phyloP scores from a whole-genome alignment of 2,113 vertebrate species.

The Recurvirostra avosetta region DNA sequence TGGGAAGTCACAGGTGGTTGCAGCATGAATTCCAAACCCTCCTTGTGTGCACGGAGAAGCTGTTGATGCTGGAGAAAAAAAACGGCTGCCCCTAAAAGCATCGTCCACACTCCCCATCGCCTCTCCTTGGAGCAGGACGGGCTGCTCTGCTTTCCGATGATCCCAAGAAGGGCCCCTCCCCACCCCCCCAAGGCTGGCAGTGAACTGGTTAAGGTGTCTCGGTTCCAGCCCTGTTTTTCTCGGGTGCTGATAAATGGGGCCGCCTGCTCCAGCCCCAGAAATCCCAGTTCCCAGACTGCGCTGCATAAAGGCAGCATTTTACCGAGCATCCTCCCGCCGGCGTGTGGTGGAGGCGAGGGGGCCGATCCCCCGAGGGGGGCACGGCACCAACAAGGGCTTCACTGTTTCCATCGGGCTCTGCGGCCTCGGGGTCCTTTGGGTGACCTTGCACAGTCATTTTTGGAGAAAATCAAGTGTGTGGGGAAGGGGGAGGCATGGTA shows the following conservation, averaged over 20 bases:
- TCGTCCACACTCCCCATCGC: rapidly evolving
- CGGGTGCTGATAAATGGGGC: not conserved
- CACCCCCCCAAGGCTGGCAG: not conserved
- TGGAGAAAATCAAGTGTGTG: not conserved
- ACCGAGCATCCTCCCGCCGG: rapidly evolving
- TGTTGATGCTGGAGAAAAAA: too few species aligned
- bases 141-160: rapidly evolving
- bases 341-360: not conserved
- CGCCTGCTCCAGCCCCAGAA: not conserved
- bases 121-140: rapidly evolving
- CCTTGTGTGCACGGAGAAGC: rapidly evolving
- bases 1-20: constrained; percentile 12
- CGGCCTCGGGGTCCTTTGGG: not conserved
- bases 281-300: not conserved
- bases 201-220: not conserved
- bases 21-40: not conserved
- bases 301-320: constrained; percentile 23
- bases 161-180: rapidly evolving
- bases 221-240: not conserved
- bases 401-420: not conserved
- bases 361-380: not conserved
- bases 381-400: not conserved
- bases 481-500: not conserved
- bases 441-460: not conserved
- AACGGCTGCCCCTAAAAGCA: rapidly evolving